These are phyloP conservation scores for Pyralis farinalis DNA, from an alignment of 2,888 invertebrate species.

Conservation along the genomic window DNA sequence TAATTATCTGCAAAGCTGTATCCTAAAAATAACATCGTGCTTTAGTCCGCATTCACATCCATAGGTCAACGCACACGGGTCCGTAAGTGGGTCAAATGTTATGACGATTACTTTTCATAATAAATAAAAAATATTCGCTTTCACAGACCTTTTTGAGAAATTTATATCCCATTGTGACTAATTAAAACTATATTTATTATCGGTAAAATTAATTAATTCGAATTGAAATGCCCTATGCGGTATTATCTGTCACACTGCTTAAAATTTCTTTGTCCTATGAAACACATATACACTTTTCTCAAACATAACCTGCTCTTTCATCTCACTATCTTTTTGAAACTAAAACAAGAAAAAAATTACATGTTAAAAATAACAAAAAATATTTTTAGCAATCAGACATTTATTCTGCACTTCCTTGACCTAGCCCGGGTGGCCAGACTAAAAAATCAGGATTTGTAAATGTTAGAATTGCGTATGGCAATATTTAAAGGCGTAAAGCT, in stretches of 20 bases:
- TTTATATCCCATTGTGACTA: constrained; percentile 29
- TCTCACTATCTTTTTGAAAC: constrained; percentile 44
- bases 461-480: constrained; percentile 10
- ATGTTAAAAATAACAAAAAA: constrained; percentile 54
- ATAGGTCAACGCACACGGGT: constrained; percentile 77
- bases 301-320: constrained; percentile 42
- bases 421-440: constrained; percentile 47
- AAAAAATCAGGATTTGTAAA: constrained; percentile 22
- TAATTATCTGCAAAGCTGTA: constrained; percentile 77
- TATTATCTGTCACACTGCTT: constrained; percentile 46
- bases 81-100: constrained; percentile 75
- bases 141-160: constrained; percentile 22
- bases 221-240: constrained; percentile 55
- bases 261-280: constrained; percentile 33
- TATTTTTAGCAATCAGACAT: constrained; percentile 48
- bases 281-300: constrained; percentile 42
- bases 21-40: constrained; percentile 75
- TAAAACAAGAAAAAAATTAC: constrained; percentile 31
- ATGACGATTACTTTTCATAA: constrained; percentile 45
- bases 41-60: constrained; percentile 70
- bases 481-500: background rate
- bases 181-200: constrained; percentile 24
- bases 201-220: constrained; percentile 34
- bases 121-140: constrained; percentile 26
- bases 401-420: constrained; percentile 70